Evolutionary conservation across 2,888 invertebrate genomes (phyloP).

Genomic region (Scaptomyza cyrtandrae): DNA sequence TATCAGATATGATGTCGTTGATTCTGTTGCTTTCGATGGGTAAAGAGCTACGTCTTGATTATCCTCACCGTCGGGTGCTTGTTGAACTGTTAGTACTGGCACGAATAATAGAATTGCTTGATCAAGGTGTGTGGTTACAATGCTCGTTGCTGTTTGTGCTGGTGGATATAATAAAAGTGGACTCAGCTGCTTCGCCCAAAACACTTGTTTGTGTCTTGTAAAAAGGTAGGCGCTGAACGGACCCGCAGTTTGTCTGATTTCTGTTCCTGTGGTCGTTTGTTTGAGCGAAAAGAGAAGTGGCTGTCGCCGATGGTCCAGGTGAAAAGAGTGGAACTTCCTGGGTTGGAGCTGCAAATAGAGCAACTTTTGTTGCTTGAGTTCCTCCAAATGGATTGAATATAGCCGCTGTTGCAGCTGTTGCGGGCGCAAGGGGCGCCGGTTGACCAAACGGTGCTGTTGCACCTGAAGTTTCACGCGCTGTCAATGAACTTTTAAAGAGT

Average conservation of each 20-base stretch:
- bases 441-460: conserved; percentile 21
- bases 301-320: conserved; percentile 4
- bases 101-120: no score
- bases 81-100: no score
- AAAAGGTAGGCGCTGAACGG: no score
- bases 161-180: no score
- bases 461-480: conserved; percentile 63
- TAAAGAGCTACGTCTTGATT: no score
- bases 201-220: no score
- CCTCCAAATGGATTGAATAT: conserved; percentile 67
- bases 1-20: no score
- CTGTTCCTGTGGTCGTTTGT: neutral
- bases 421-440: conserved; percentile 20
- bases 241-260: neutral
- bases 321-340: conserved; percentile 2
- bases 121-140: no score
- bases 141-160: no score
- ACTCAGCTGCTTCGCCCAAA: no score
- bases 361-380: conserved; percentile 17
- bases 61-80: no score
- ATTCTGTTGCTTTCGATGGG: no score
- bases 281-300: conserved; percentile 8
- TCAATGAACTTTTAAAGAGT: conserved; percentile 82
- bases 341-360: conserved; percentile 16
- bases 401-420: conserved; percentile 29